Conservation (phyloP, 2,797 vertebrate genomes). For the Trachops cirrhosus region DNA sequence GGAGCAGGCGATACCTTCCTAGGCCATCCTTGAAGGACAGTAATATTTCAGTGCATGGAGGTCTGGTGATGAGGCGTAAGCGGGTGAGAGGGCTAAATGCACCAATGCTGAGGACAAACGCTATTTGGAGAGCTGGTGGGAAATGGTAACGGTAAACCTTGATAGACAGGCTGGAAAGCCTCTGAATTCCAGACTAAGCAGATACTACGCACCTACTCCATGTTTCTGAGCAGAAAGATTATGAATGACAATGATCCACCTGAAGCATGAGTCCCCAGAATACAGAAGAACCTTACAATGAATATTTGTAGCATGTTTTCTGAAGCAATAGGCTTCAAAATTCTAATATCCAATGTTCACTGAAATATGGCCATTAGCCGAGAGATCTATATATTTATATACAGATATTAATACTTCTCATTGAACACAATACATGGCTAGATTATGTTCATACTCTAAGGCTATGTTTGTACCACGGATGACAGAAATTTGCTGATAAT, state of each 20-base stretch:
- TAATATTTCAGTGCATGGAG: not conserved
- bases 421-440: not conserved
- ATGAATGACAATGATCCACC: not conserved
- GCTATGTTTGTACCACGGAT: not conserved
- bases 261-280: not conserved
- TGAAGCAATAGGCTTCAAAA: not conserved
- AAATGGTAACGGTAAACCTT: not conserved
- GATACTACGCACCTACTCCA: not conserved
- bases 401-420: not conserved
- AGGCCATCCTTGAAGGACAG: not conserved
- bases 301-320: not conserved
- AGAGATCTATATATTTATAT: not conserved
- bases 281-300: not conserved
- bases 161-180: not conserved
- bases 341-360: not conserved
- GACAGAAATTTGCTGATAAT: not conserved
- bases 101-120: not conserved
- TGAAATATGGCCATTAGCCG: not conserved
- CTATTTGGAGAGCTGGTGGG: not conserved
- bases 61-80: not conserved
- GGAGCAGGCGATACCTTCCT: not conserved
- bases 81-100: rapidly evolving
- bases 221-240: not conserved
- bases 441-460: not conserved
- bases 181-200: not conserved